These are phyloP conservation scores for Lypha dubia DNA, from an alignment of 2,888 invertebrate genomes.

Conservation along the genomic window DNA sequence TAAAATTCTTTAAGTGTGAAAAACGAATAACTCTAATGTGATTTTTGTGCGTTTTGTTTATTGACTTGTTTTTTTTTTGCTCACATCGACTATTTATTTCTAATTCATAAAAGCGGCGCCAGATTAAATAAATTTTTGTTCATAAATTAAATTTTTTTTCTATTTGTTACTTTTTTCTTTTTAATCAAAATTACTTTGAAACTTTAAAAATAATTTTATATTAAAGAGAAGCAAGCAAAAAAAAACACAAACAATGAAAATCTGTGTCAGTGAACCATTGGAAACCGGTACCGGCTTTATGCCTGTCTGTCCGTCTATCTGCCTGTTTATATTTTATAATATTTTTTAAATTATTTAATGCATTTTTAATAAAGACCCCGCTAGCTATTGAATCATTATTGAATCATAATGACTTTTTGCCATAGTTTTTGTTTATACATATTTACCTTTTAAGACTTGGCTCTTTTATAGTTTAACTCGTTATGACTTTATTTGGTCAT, in stretches of 20 bases:
- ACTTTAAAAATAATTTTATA: constrained; percentile 41
- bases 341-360: constrained; percentile 62
- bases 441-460: constrained; percentile 38
- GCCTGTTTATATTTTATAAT: constrained; percentile 22
- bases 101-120: constrained; percentile 59
- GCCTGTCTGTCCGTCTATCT: constrained; percentile 6
- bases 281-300: constrained; percentile 66
- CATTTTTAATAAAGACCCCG: constrained; percentile 63
- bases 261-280: constrained; percentile 69
- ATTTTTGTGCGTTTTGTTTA: constrained; percentile 36
- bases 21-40: constrained; percentile 15
- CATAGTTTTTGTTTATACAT: constrained; percentile 37
- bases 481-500: constrained; percentile 71
- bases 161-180: constrained; percentile 38
- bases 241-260: constrained; percentile 28
- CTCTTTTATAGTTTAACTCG: constrained; percentile 42
- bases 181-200: constrained; percentile 55
- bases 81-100: constrained; percentile 31
- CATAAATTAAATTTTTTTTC: constrained; percentile 55
- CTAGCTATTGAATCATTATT: constrained; percentile 56
- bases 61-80: constrained; percentile 5
- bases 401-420: constrained; percentile 33
- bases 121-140: constrained; percentile 62
- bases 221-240: background rate
- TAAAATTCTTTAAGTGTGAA: background rate